These are phyloP conservation scores for Chrysotoxum bicinctum DNA, from an alignment of 2,888 invertebrate genomes.

Conservation along the genomic window DNA sequence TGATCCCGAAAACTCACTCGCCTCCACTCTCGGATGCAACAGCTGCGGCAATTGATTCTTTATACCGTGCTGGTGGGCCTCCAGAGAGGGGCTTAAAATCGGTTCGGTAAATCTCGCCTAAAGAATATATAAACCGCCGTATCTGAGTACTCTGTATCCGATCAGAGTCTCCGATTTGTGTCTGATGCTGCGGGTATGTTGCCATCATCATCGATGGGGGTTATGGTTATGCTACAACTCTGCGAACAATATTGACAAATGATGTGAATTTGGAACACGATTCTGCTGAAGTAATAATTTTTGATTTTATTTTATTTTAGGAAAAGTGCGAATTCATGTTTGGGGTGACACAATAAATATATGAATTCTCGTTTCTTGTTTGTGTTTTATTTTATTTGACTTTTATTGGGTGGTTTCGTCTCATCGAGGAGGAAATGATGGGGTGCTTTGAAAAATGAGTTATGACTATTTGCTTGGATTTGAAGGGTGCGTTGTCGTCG, in stretches of 20 bases:
- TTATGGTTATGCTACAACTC: constrained; percentile 1
- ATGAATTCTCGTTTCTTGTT: constrained; percentile 29
- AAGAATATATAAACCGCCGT: not conserved
- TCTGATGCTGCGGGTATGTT: constrained; percentile 21
- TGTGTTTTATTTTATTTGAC: constrained; percentile 58
- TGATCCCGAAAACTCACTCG: not conserved
- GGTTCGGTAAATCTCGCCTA: constrained; percentile 27
- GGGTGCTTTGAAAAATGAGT: constrained; percentile 41
- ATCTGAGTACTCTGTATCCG: constrained; percentile 26
- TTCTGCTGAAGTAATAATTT: constrained; percentile 40
- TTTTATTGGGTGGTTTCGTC: constrained; percentile 56
- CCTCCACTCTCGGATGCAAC: constrained; percentile 54
- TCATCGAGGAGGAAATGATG: not conserved
- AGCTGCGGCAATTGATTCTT: constrained; percentile 67
- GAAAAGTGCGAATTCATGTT: constrained; percentile 71
- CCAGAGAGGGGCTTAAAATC: constrained; percentile 15
- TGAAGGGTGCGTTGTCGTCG: not conserved
- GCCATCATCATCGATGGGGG: not conserved
- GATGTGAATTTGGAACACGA: constrained; percentile 50
- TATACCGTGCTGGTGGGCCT: constrained; percentile 39
- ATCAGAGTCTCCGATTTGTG: constrained; percentile 46
- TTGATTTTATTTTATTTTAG: constrained; percentile 35
- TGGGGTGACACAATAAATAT: constrained; percentile 58
- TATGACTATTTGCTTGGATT: constrained; percentile 41
- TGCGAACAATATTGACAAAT: constrained; percentile 72